Percentiles rank a stretch among this genome's conserved stretches.
These are phyloP conservation scores for Hyphantria cunea DNA, from an alignment of 1,140 invertebrate species.

Conservation along the genomic window DNA sequence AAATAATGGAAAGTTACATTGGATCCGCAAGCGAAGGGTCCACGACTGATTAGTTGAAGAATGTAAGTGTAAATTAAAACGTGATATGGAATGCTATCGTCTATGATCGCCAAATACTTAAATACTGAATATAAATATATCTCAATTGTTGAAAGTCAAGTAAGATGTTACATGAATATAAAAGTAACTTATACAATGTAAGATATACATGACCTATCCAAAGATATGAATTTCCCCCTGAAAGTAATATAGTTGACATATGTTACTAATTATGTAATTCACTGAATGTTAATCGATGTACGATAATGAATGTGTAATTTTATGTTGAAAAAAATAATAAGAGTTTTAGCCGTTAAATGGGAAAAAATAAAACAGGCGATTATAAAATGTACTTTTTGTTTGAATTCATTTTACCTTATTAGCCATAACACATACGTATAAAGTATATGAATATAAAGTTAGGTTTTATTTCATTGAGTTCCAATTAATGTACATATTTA, in stretches of 20 bases:
- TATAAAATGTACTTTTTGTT: conserved; percentile 56
- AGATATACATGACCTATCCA: conserved; percentile 61
- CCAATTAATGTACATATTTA: no score
- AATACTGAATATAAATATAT: conserved; percentile 68
- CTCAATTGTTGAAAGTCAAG: conserved; percentile 69
- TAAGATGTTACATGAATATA: conserved; percentile 61
- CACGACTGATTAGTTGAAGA: conserved; percentile 78
- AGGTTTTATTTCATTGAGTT: no score
- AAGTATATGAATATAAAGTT: no score
- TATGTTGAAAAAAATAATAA: conserved; percentile 68
- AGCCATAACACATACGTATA: background rate
- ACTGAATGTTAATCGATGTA: conserved; percentile 74
- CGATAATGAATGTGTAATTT: conserved; percentile 72
- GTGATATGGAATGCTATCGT: conserved; percentile 74
- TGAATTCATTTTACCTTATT: conserved; percentile 29
- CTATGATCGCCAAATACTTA: conserved; percentile 78
- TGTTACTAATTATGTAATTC: conserved; percentile 63
- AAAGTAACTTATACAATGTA: conserved; percentile 39
- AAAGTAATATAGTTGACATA: conserved; percentile 53
- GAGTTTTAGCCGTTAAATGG: conserved; percentile 63
- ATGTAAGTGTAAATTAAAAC: conserved; percentile 73
- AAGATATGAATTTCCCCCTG: conserved; percentile 61
- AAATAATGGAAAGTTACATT: conserved; percentile 70
- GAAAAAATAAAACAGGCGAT: conserved; percentile 75
- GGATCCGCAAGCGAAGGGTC: conserved; percentile 65